Percentiles rank a stretch among this genome's conserved stretches.
Conservation (phyloP, 1,140 invertebrate genomes). For the Eumeta japonica region DNA sequence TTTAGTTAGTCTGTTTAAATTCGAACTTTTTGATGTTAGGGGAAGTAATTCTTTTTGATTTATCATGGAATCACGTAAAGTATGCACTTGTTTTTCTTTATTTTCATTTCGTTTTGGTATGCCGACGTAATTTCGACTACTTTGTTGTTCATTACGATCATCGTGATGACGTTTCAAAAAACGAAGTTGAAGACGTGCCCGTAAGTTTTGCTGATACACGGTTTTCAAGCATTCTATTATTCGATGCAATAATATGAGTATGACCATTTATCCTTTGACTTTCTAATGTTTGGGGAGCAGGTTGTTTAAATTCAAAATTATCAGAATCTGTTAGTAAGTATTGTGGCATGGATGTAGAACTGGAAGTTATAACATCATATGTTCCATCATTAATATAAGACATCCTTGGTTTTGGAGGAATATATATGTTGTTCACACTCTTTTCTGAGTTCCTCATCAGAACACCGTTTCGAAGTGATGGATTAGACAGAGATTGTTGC, state of each 20-base stretch:
- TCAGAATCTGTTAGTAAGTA: conserved; percentile 23
- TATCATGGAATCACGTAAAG: conserved; percentile 39
- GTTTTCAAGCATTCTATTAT: conserved; percentile 10
- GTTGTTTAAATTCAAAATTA: conserved; percentile 14
- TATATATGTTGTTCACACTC: conserved; percentile 22
- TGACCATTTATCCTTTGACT: conserved; percentile 13
- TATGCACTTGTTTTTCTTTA: conserved; percentile 14
- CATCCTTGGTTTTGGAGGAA: conserved; percentile 21
- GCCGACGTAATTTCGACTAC: conserved; percentile 15
- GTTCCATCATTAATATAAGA: conserved; percentile 20
- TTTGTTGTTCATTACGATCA: conserved; percentile 12
- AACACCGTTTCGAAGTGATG: conserved; percentile 31
- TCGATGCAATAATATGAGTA: conserved; percentile 6
- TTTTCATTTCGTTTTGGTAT: conserved; percentile 9
- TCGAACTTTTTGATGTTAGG: conserved; percentile 37
- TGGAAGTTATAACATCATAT: too few relatives aligned
- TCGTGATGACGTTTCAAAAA: conserved; percentile 13
- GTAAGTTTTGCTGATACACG: too few relatives aligned
- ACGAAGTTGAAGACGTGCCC: conserved; percentile 7
- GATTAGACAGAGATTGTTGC: conserved; percentile 42
- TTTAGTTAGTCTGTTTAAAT: conserved; percentile 31
- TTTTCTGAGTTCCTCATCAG: conserved; percentile 21
- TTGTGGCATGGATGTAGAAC: conserved; percentile 33
- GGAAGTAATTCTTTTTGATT: conserved; percentile 27
- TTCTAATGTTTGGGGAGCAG: too few relatives aligned